Evolutionary conservation across 2,113 vertebrate genomes (phyloP).

Genomic region (Trogon surrucura): DNA sequence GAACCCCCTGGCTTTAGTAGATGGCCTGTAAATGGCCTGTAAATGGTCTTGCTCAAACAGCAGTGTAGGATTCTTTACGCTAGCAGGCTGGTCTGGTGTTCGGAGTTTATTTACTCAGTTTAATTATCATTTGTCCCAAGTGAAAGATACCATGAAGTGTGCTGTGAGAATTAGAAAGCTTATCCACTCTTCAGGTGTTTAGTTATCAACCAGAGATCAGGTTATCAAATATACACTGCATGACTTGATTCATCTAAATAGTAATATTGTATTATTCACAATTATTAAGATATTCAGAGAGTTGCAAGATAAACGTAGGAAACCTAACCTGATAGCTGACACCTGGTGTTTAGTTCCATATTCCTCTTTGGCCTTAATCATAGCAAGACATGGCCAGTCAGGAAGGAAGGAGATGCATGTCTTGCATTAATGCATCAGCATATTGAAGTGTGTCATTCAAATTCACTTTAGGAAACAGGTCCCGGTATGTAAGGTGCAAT

Average conservation of each 20-base stretch:
- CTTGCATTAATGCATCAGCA: background rate
- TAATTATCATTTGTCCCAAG: background rate
- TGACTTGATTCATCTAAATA: background rate
- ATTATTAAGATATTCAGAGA: background rate
- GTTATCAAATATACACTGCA: background rate
- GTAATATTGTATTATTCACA: background rate
- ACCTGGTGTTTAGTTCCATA: background rate
- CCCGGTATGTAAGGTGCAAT: background rate
- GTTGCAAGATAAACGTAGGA: background rate
- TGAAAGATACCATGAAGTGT: background rate
- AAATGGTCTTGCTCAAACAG: constrained; percentile 4
- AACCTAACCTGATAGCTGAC: background rate
- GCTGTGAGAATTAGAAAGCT: background rate
- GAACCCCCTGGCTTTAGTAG: background rate
- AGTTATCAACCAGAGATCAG: background rate
- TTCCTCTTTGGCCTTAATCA: background rate
- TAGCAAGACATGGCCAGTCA: background rate
- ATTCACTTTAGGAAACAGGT: background rate
- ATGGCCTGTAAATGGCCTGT: background rate
- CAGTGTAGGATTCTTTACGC: background rate
- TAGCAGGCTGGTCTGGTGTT: background rate
- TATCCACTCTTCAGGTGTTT: background rate
- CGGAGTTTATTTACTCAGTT: background rate
- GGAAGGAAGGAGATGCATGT: background rate
- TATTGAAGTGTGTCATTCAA: background rate